Percentiles rank a stretch among this genome's conserved stretches.
Evolutionary conservation across 2,113 vertebrate species (phyloP).

Genomic region (Entosphenus tridentatus): DNA sequence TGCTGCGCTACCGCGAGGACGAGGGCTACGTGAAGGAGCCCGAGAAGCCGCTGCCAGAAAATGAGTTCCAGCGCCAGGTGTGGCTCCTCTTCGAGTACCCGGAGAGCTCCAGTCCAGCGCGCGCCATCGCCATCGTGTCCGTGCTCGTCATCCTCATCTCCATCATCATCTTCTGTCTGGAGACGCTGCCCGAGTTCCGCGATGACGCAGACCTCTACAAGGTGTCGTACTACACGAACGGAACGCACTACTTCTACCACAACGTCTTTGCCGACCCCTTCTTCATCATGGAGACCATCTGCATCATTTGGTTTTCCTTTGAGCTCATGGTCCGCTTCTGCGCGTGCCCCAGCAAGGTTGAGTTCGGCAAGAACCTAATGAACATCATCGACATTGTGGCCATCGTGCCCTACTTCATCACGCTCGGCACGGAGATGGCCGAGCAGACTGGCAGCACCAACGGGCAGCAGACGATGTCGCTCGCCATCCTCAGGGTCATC

Average conservation of each 20-base stretch:
- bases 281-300: constrained; percentile 94
- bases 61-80: constrained; percentile 92
- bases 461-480: constrained; percentile 38
- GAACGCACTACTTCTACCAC: background rate
- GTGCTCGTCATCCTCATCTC: constrained; percentile 98
- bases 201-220: constrained; percentile 48
- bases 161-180: constrained; percentile 92
- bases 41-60: constrained; percentile 71
- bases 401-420: constrained; percentile 99
- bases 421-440: constrained; percentile 78
- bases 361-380: constrained; percentile 94
- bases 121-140: constrained; percentile 92
- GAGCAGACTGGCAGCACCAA: constrained; percentile 27
- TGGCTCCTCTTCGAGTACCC: constrained; percentile 96
- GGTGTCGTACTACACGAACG: constrained; percentile 17
- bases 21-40: constrained; percentile 97
- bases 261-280: constrained; percentile 78
- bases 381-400: constrained; percentile 96
- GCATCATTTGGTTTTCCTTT: constrained; percentile 98
- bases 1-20: constrained; percentile 92
- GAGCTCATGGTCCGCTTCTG: constrained; percentile 90
- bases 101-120: constrained; percentile 81
- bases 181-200: constrained; percentile 76
- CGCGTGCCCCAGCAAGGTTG: constrained; percentile 68
- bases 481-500: constrained; percentile 61